phyloP scores from a whole-genome alignment of 2,888 invertebrate species.

The Orthosia incerta region DNA sequence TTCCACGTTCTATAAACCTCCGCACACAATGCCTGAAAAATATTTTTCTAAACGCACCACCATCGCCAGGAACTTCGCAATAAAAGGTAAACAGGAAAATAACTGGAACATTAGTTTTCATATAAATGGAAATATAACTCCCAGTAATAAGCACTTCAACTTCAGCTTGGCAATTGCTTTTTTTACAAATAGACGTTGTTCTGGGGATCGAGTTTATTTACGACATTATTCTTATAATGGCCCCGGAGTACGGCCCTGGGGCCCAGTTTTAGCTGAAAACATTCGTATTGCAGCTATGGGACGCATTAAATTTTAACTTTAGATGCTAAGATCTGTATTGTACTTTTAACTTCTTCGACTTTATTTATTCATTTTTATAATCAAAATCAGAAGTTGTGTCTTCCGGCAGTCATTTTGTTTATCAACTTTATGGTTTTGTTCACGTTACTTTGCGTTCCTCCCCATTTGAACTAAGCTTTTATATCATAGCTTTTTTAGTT shows the following conservation, averaged over 20 bases:
- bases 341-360: slow-evolving; percentile 73
- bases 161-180: slow-evolving; percentile 70
- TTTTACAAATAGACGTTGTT: slow-evolving; percentile 75
- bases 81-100: slow-evolving; percentile 66
- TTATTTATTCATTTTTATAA: slow-evolving; percentile 72
- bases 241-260: slow-evolving; percentile 79
- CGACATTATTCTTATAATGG: slow-evolving; percentile 85
- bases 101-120: slow-evolving; percentile 69
- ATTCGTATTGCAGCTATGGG: slow-evolving; percentile 86
- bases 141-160: slow-evolving; percentile 70
- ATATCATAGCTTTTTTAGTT: neutral
- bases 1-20: slow-evolving; percentile 35
- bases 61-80: slow-evolving; percentile 60
- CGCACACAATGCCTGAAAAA: slow-evolving; percentile 45
- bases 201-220: slow-evolving; percentile 80
- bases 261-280: slow-evolving; percentile 83
- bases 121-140: slow-evolving; percentile 71
- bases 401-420: slow-evolving; percentile 13
- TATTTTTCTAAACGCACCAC: slow-evolving; percentile 54
- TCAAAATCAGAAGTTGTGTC: slow-evolving; percentile 29
- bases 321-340: slow-evolving; percentile 73
- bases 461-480: neutral
- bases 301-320: slow-evolving; percentile 87
- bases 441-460: neutral
- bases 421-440: slow-evolving; percentile 9